Base-by-base conservation (phyloP, 53 echinoderm and acorn worm species). In the Luidia sarsii region DNA sequence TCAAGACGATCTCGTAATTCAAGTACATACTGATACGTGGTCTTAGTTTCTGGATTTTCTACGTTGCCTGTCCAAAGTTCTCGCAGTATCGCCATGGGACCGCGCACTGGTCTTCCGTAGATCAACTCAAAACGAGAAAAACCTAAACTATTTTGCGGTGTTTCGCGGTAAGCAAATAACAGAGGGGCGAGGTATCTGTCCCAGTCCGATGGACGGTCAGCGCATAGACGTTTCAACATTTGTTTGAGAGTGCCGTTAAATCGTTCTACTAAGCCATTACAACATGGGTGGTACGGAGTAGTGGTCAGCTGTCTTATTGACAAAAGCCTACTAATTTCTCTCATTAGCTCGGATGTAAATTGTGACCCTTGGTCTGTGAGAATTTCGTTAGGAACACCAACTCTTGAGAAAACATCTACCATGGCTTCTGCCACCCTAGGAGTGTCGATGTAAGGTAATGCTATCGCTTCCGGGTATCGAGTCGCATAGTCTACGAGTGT, bases 181-280 rank as follows among this genome's bases (percentile, higher is more conserved):
- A 85, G 31, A 14, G 85, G 35, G 18, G 50, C 66, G 23, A 85
- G 19, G 46, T 77, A 86, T 3, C 70, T 30, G n/a, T 80, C 79
- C 70, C 86, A 86, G 59, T 86, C 86, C 10, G 0, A 8, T 3
- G 85, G 85, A 33, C 68, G 27, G 48, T 85, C 85, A 39, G 62
- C 73, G 36, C 85, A 77, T 54, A 85, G 65, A 13, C 56, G 65
- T 67, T 85, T 85, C 13, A 85, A 25, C 85, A 85, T 85, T 11
- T 5, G 32, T 43, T 85, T 85, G 20, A 75, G 32, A 1, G 85
- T 75, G 8, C 85, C 79, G 39, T 77, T 66, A 41, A 85, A 85
- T 50, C 46, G 48, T 52, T 85, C 77, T 19, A 85, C 85, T 6
- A 74, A 53, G 18, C 85, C 85, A 38, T 84, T 73, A 20, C 65